Base-by-base conservation (phyloP, 2,888 invertebrate species). In the Perizoma flavofasciatum region DNA sequence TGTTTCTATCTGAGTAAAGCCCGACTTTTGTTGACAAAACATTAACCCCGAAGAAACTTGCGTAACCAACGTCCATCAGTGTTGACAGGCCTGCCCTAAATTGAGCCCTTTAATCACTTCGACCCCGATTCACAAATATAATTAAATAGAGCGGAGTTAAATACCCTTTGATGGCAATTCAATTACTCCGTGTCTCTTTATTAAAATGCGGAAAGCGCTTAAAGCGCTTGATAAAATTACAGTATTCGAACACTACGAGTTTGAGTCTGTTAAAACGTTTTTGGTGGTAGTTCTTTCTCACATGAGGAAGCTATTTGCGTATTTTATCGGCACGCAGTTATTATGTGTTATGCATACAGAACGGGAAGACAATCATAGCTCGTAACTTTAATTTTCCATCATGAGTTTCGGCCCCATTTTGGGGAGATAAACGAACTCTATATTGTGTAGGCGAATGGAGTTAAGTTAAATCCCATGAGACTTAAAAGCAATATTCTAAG, bases 101-200 rank as follows among this genome's bases (percentile, higher is more conserved):
- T 75, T 71, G 69, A 68, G 60, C 68, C 68, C 62, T 75, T 66
- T 77, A 77, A 78, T 77, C 72, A 75, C 71, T 37, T 45, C 49
- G 61, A 59, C 71, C 74, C 58, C 67, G 65, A 59, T 73, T 65
- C 49, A 63, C 65, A 67, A 71, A 69, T 65, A 66, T 72, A 74
- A 77, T 77, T 71, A 70, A 74, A 71, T 68, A 66, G 49, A 66
- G 58, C 63, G 59, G 11, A 55, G 59, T 49, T 63, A 59, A 69
- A 68, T 67, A 63, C 59, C 52, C 54, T 61, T 65, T 69, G 67
- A 73, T 69, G 72, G 65, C 52, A 58, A 35, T 54, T 58, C 65
- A 49, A 59, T 62, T 61, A 62, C 55, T 51, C 55, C 65, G 58
- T 59, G 65, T 50, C 46, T 39, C 46, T 50, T 37, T 37, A 37